Evolutionary conservation across 30 jellyfish, hydroid and myxozoan genomes (phyloP), one percentile per base, ranked within the genome.

Genomic region (Aurelia sp.): DNA sequence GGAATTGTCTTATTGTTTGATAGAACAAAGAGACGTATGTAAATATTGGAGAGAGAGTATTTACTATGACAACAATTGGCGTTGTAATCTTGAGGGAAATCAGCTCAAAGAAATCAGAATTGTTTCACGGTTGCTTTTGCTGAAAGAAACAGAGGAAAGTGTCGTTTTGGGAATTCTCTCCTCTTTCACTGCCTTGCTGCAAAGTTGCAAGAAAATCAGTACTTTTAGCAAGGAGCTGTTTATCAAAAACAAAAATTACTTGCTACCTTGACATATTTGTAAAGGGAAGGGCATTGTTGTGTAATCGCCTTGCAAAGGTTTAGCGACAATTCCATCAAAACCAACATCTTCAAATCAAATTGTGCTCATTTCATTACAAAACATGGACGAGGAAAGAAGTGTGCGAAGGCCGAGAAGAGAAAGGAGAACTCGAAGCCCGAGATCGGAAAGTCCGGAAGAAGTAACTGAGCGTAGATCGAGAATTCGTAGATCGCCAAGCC

Each of bases 331-430:
- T 44, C 55, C 9, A 44, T 44, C 55, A 44, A 44, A 44, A 44
- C 55, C 55, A 44, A 44, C 55, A 44, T 44, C 55, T 44, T 44
- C 16, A 44, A 44, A 44, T 44, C 55, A 5, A 44, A 44, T 44
- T 44, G 55, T 44, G 55, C 7, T 44, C 55, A 44, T 16, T 7
- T 59, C 33, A 33, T 21, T 1, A n/a, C 74, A 72, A 87, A 87
- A 72, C 53, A 81, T 72, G 57, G 93, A 72, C 44, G 93, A 72
- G 67, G 93, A 84, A 19, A 21, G n/a, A 6, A 22, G 38, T 18
- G 63, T 52, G 8, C 87, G 93, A 41, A 84, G 93, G 69, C 84
- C 91, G 67, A 67, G 93, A 44, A 61, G 93, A 27, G 93, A 84
- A 48, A 71, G 93, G 31, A 74, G 93, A 38, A 67, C 48, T 6